Percentiles rank a stretch among this genome's conserved stretches.
Conservation (phyloP, 2,797 vertebrate species). For the Ceyx erithaca region DNA sequence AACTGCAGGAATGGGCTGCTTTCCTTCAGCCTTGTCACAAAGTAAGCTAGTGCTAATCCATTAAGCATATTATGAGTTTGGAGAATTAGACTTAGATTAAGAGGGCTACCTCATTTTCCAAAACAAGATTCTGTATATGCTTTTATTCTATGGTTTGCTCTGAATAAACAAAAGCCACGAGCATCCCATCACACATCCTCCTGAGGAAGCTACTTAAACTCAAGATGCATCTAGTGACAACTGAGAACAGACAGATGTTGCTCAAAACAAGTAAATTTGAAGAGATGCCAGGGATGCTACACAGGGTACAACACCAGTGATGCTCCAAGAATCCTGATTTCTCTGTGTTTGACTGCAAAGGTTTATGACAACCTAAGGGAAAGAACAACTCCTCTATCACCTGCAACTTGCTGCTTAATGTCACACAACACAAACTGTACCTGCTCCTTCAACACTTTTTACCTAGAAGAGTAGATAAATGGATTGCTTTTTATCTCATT, state of each 20-base stretch:
- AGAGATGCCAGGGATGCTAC: background rate
- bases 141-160: conserved; percentile 21
- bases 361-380: background rate
- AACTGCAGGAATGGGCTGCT: conserved; percentile 5
- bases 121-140: background rate
- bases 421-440: background rate
- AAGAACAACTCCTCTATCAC: background rate
- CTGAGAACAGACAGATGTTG: background rate
- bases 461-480: background rate
- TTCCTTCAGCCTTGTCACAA: conserved; percentile 29
- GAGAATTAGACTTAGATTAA: conserved; percentile 57
- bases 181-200: background rate
- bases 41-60: conserved; percentile 61
- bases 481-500: background rate
- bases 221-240: background rate
- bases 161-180: background rate
- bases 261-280: background rate
- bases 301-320: background rate
- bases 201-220: background rate
- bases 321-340: background rate
- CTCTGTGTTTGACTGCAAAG: background rate
- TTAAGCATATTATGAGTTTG: conserved; percentile 64
- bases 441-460: background rate
- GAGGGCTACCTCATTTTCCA: conserved; percentile 67
- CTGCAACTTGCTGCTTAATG: background rate